Conservation (phyloP, 2,113 vertebrate genomes). For the Melanocharis versteri region DNA sequence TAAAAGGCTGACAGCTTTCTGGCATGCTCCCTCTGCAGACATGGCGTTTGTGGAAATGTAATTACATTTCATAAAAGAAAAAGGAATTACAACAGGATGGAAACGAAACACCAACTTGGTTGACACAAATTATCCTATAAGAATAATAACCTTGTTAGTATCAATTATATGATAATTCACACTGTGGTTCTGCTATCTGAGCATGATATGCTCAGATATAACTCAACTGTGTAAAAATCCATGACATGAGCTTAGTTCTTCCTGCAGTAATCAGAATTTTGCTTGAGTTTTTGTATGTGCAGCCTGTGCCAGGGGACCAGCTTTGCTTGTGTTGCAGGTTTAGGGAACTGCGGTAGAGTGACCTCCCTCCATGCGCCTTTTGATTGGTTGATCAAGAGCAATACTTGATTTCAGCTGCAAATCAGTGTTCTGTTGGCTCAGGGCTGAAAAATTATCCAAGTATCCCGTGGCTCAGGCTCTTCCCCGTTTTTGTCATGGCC, state of each 20-base stretch:
- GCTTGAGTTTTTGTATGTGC: background rate
- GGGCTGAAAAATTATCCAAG: background rate
- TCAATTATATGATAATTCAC: background rate
- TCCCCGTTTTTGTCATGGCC: background rate
- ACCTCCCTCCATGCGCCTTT: background rate
- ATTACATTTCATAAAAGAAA: slow-evolving; percentile 65
- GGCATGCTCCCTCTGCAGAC: slow-evolving; percentile 47
- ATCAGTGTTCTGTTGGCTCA: background rate
- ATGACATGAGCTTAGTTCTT: background rate
- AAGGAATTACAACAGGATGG: slow-evolving; percentile 24
- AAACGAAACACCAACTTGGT: background rate
- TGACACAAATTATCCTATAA: background rate
- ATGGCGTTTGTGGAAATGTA: slow-evolving; percentile 71
- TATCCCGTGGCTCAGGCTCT: background rate
- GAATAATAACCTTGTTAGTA: background rate
- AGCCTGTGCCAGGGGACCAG: background rate
- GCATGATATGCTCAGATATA: too few species aligned
- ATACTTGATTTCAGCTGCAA: background rate
- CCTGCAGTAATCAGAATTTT: background rate
- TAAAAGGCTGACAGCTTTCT: slow-evolving; percentile 60
- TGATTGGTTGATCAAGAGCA: background rate
- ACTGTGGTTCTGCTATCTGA: background rate
- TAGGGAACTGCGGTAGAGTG: rapidly evolving
- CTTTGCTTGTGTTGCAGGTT: background rate
- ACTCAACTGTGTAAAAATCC: background rate